phyloP scores from a whole-genome alignment of 2,888 invertebrate species.

The Hydraecia micacea region DNA sequence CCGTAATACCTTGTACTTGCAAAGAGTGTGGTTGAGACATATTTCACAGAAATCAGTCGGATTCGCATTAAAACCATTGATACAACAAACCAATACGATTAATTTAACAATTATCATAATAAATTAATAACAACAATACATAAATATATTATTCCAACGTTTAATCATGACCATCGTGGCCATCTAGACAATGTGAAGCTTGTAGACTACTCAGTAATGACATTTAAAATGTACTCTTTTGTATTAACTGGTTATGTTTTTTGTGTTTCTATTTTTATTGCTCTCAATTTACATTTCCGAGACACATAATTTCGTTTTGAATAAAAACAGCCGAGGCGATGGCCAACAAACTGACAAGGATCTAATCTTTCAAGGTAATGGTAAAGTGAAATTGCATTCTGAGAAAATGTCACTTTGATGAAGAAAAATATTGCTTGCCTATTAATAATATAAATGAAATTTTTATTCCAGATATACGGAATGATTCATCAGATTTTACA shows the following conservation, averaged over 20 bases:
- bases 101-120: slow-evolving; percentile 84
- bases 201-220: slow-evolving; percentile 49
- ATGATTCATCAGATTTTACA: slow-evolving; percentile 50
- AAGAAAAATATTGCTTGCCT: not conserved
- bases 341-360: slow-evolving; percentile 52
- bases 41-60: slow-evolving; percentile 77
- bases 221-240: slow-evolving; percentile 78
- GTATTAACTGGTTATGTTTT: slow-evolving; percentile 84
- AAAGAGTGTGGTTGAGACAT: slow-evolving; percentile 82
- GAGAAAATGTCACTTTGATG: not conserved
- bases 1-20: slow-evolving; percentile 76
- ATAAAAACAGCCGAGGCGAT: slow-evolving; percentile 48
- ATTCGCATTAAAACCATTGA: slow-evolving; percentile 64
- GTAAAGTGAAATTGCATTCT: slow-evolving; percentile 21
- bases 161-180: slow-evolving; percentile 65
- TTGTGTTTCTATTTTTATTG: slow-evolving; percentile 79
- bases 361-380: slow-evolving; percentile 66
- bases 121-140: slow-evolving; percentile 74
- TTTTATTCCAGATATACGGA: slow-evolving; percentile 67
- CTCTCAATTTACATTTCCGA: slow-evolving; percentile 70
- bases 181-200: slow-evolving; percentile 66
- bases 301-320: slow-evolving; percentile 68
- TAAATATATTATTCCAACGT: slow-evolving; percentile 67
- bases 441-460: slow-evolving; percentile 12
- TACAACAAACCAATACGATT: slow-evolving; percentile 74